Percentiles rank a stretch among this genome's conserved stretches.
Evolutionary conservation across 1,140 invertebrate species (phyloP).

Genomic region (Drosophila eugracilis): DNA sequence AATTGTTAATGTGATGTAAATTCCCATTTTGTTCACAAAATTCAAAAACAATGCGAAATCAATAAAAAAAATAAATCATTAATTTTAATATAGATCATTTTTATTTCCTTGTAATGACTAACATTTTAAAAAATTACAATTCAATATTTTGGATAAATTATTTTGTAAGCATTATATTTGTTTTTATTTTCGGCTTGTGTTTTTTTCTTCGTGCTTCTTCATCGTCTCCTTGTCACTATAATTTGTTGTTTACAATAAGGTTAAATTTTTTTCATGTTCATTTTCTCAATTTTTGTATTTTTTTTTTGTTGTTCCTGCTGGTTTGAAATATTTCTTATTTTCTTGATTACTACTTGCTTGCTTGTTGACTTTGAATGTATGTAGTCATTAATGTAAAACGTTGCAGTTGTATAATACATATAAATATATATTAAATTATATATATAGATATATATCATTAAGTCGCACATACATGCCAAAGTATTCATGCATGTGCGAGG

Average conservation of each 20-base stretch:
- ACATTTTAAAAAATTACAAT: conserved; percentile 84
- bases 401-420: conserved; percentile 55
- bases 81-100: conserved; percentile 77
- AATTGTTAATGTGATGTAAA: too few species aligned
- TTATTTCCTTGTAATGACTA: conserved; percentile 82
- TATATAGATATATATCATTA: conserved; percentile 29
- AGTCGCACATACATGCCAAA: conserved; percentile 12
- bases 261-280: conserved; percentile 78
- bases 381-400: conserved; percentile 79
- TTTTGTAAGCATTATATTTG: conserved; percentile 75
- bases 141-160: conserved; percentile 82
- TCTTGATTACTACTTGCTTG: conserved; percentile 45
- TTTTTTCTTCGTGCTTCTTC: conserved; percentile 55
- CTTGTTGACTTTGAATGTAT: conserved; percentile 67
- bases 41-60: neutral
- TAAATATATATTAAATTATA: conserved; percentile 41
- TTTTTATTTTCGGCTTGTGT: conserved; percentile 53
- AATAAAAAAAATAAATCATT: neutral
- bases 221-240: conserved; percentile 51
- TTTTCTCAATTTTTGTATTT: conserved; percentile 75
- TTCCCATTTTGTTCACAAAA: too few species aligned
- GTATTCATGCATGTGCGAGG: conserved; percentile 9
- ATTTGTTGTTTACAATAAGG: conserved; percentile 73
- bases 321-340: conserved; percentile 42
- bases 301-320: conserved; percentile 42